Percentiles rank a stretch among this genome's conserved stretches.
Evolutionary conservation across 2,797 vertebrate species (phyloP).

Genomic region (Taeniopygia guttata): DNA sequence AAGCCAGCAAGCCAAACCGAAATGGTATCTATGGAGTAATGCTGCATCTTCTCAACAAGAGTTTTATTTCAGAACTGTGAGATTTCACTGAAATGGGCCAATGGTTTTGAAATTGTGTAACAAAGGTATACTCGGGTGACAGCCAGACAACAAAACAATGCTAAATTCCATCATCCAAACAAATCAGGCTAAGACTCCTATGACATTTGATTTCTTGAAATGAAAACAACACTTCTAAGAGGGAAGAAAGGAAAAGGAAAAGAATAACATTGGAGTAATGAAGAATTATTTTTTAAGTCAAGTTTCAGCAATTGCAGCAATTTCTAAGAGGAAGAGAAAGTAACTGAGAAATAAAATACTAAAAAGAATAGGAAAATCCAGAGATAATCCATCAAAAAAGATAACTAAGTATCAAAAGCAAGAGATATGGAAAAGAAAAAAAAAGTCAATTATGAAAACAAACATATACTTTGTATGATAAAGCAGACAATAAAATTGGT

Average conservation of each 20-base stretch:
- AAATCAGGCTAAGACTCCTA: not conserved
- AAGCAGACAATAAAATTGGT: not conserved
- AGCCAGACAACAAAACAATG: not conserved
- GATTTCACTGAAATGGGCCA: not conserved
- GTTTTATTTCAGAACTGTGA: not conserved
- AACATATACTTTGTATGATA: not conserved
- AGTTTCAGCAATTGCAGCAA: not conserved
- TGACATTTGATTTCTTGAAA: not conserved
- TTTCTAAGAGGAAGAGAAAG: not conserved
- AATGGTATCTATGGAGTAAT: not conserved
- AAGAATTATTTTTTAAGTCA: not conserved
- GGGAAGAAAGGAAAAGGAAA: not conserved
- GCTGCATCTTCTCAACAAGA: not conserved
- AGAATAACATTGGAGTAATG: not conserved
- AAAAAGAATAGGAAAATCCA: not conserved
- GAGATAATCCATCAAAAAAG: not conserved
- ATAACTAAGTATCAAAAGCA: not conserved
- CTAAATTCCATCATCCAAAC: not conserved
- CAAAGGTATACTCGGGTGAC: not conserved
- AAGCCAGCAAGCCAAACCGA: not conserved
- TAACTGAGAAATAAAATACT: not conserved
- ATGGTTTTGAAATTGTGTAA: not conserved
- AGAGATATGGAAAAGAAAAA: not conserved
- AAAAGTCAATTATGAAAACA: not conserved
- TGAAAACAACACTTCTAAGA: not conserved